Evolutionary conservation across 2,888 invertebrate genomes (phyloP).

Genomic region (Xylophagus ater): DNA sequence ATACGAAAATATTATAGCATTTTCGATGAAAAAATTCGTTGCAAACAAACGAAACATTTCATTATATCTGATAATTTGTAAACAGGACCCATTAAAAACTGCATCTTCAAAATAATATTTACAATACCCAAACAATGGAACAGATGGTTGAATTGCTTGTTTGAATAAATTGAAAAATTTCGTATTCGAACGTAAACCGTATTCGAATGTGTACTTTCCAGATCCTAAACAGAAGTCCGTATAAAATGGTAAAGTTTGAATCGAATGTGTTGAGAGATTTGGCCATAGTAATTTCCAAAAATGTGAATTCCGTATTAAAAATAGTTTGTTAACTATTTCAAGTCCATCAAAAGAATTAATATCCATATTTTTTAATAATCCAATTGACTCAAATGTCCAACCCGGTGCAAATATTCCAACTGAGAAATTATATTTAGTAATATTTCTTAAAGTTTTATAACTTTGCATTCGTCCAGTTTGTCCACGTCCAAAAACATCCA

Average conservation of each 20-base stretch:
- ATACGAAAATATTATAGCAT: constrained; percentile 30
- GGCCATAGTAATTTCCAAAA: constrained; percentile 67
- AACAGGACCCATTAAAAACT: constrained; percentile 45
- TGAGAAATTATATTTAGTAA: constrained; percentile 57
- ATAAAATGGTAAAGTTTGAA: constrained; percentile 50
- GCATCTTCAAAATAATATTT: constrained; percentile 37
- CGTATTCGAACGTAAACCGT: constrained; percentile 4
- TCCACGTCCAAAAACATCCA: constrained; percentile 91
- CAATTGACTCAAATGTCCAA: constrained; percentile 77
- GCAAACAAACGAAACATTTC: constrained; percentile 33
- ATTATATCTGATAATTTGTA: constrained; percentile 38
- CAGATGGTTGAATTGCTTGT: constrained; percentile 48
- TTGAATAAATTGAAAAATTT: constrained; percentile 52
- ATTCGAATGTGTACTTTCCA: constrained; percentile 40
- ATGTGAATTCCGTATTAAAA: constrained; percentile 53
- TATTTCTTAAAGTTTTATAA: constrained; percentile 54
- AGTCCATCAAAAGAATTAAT: constrained; percentile 24
- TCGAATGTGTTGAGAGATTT: constrained; percentile 57
- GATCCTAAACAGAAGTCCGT: constrained; percentile 75
- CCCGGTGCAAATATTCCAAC: constrained; percentile 90
- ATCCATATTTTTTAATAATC: too few species aligned
- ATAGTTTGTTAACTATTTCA: constrained; percentile 34
- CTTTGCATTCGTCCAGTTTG: constrained; percentile 81
- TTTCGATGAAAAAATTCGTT: constrained; percentile 27
- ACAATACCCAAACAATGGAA: constrained; percentile 27